Conservation (phyloP, 2,113 vertebrate species). For the Hemicordylus capensis region DNA sequence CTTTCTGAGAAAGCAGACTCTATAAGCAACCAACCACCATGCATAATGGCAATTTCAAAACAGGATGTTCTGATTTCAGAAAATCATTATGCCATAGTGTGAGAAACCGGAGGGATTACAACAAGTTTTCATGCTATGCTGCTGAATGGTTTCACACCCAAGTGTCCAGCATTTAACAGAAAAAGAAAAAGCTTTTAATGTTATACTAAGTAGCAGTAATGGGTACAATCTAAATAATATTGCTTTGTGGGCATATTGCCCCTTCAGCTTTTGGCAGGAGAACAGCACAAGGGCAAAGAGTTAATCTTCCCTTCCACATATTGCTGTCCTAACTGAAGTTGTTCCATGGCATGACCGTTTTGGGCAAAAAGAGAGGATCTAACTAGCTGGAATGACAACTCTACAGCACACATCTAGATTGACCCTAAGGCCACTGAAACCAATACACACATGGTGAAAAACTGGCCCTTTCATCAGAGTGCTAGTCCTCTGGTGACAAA, state of each 20-base stretch:
- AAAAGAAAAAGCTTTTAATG: background rate
- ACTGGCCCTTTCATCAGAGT: too few relatives aligned
- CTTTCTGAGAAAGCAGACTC: slow-evolving; percentile 13
- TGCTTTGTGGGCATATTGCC: too few relatives aligned
- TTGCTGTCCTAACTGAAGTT: too few relatives aligned
- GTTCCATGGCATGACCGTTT: too few relatives aligned
- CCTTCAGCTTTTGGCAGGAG: too few relatives aligned
- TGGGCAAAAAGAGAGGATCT: too few relatives aligned
- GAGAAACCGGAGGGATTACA: slow-evolving; percentile 1
- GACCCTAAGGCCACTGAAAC: background rate
- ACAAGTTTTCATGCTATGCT: background rate
- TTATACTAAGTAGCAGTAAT: background rate
- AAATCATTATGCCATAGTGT: background rate
- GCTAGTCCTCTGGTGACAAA: too few relatives aligned
- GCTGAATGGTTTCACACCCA: slow-evolving; percentile 4
- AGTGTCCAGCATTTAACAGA: background rate
- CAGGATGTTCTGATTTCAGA: background rate
- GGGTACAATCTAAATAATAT: background rate
- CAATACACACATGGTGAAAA: too few relatives aligned
- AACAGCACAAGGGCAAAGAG: too few relatives aligned
- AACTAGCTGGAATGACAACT: too few relatives aligned
- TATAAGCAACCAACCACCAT: background rate
- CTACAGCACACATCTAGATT: too few relatives aligned
- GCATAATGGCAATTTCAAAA: slow-evolving; percentile 22
- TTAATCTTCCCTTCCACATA: too few relatives aligned